phyloP scores from a whole-genome alignment of 2,113 vertebrate species.

The Euleptes europaea region DNA sequence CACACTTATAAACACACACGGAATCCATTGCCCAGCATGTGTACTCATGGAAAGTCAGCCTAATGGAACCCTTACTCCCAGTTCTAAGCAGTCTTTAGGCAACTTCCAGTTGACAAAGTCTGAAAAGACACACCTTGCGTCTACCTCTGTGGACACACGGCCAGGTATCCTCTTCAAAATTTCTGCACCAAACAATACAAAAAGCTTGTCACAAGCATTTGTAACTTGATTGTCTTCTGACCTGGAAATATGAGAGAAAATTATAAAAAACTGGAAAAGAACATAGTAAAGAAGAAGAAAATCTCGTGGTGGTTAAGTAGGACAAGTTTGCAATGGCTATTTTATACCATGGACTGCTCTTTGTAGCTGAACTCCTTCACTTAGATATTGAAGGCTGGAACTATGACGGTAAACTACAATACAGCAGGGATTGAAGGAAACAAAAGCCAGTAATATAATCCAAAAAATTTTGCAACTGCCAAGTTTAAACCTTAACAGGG shows the following conservation, averaged over 20 bases:
- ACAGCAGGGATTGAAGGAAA: not conserved
- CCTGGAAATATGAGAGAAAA: conserved; percentile 68
- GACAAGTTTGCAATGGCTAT: not conserved
- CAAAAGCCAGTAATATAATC: not conserved
- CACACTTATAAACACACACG: too few relatives aligned
- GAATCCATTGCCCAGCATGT: not conserved
- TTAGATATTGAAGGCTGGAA: not conserved
- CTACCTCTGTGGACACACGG: conserved; percentile 96
- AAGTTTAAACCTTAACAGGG: not conserved
- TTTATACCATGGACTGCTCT: not conserved
- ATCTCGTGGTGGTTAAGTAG: not conserved
- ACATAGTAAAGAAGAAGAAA: too few relatives aligned
- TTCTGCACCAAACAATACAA: conserved; percentile 91
- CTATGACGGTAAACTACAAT: not conserved
- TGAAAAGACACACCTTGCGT: conserved; percentile 84
- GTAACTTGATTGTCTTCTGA: conserved; percentile 87
- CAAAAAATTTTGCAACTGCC: not conserved
- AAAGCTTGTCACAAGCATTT: conserved; percentile 92
- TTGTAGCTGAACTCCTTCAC: too few relatives aligned
- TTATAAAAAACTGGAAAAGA: not conserved
- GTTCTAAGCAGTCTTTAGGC: not conserved
- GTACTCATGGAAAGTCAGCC: not conserved
- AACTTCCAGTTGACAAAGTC: not conserved
- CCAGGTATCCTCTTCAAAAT: conserved; percentile 96
- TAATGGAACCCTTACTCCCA: not conserved